A percentile compares a stretch with the other conserved stretches of the same genome.
Evolutionary conservation across 2,797 vertebrate species (phyloP).

Genomic region (Xerus rutilus): DNA sequence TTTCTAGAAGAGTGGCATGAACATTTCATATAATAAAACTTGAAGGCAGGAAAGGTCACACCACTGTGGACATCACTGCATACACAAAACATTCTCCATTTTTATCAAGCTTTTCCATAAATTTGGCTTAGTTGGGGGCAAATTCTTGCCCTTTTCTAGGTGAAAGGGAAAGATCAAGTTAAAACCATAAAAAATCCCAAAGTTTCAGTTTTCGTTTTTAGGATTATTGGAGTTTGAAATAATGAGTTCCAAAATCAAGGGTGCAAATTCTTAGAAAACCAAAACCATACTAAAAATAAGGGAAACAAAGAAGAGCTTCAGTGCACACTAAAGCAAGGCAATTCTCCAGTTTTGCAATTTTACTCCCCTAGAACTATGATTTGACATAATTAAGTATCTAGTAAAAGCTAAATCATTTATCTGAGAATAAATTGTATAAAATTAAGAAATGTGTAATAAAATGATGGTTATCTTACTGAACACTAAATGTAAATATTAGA

Average conservation of each 20-base stretch:
- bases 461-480: not conserved
- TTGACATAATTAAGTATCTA: slow-evolving; percentile 37
- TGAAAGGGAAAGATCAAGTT: slow-evolving; percentile 67
- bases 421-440: slow-evolving; percentile 6
- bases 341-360: not conserved
- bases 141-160: slow-evolving; percentile 78
- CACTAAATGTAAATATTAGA: slow-evolving; percentile 32
- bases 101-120: slow-evolving; percentile 74
- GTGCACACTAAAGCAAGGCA: not conserved
- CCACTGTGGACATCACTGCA: not conserved
- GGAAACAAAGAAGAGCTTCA: slow-evolving; percentile 56
- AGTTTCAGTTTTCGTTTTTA: slow-evolving; percentile 74
- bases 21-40: slow-evolving; percentile 62
- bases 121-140: slow-evolving; percentile 71
- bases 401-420: slow-evolving; percentile 51
- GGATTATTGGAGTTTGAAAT: slow-evolving; percentile 75
- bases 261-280: slow-evolving; percentile 71
- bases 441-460: not conserved
- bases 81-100: slow-evolving; percentile 63
- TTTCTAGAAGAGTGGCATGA: slow-evolving; percentile 54
- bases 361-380: not conserved
- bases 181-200: slow-evolving; percentile 69
- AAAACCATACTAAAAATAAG: slow-evolving; percentile 70
- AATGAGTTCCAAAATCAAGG: slow-evolving; percentile 74
- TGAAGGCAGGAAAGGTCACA: slow-evolving; percentile 62